Base-by-base conservation (phyloP, 2,888 invertebrate genomes). In the Notodonta ziczac region DNA sequence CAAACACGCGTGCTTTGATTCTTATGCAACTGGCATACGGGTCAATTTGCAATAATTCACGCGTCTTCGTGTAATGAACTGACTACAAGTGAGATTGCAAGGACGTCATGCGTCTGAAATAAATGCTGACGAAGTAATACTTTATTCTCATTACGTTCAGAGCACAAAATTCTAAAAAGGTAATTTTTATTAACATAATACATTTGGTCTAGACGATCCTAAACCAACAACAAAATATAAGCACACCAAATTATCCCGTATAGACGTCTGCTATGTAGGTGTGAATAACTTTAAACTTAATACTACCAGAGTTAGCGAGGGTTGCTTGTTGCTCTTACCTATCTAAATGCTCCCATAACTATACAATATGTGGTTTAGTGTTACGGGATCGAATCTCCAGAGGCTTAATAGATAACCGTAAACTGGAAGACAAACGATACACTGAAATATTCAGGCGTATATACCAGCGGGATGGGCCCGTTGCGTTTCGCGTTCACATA, bases 391-490 rank as follows among this genome's bases (percentile, higher is more conserved):
- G 4, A 59, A 61, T 55, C 51, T 51, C 13, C 5, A 51, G 46
- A 32, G 42, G 16, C 7, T 24, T 24, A 24, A 39, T 50, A 16
- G 59, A 56, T 54, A 57, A 53, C 39, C 46, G 40, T 61, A 58
- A 65, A 60, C 16, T 53, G 46, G 46, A 55, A 42, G 54, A 58
- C 46, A 58, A 54, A 61, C 53, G 13, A 58, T 56, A 44, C 48
- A 55, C 46, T 40, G 40, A 57, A 42, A 66, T 48, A 53, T 39
- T 56, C 58, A 42, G 46, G n/a, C 46, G n/a, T 46, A 46, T n/a
- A 12, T 1, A 0, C 44, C 12, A 9, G 10, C 2, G 46, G n/a
- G 13, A 46, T 46, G 2, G 46, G 46, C 46, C n/a, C 46, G 5
- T 0, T n/a, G 13, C 46, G 46, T 4, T 10, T 9, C 4, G n/a